A percentile compares a stretch with the other conserved stretches of the same genome.
Conservation (phyloP, 2,113 vertebrate species). For the Siniperca knerii region DNA sequence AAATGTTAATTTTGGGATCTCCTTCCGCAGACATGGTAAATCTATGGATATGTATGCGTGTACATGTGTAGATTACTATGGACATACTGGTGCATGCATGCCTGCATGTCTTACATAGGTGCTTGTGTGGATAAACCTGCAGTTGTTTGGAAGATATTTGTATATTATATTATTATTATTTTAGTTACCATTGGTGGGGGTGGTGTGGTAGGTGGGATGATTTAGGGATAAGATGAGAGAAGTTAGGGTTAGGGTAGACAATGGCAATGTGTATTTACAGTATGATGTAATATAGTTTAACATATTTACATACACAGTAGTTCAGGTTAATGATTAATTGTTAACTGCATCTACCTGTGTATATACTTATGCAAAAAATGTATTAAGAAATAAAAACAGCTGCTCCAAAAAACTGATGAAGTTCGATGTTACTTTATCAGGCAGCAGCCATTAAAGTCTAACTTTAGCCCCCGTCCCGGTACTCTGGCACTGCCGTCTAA, state of each 20-base stretch:
- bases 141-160: too few species aligned
- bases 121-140: neutral
- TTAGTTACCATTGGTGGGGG: too few species aligned
- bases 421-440: neutral
- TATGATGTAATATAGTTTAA: too few species aligned
- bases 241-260: neutral
- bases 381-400: neutral
- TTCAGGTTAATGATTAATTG: neutral
- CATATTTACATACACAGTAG: neutral
- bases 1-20: too few species aligned
- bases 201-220: neutral
- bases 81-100: too few species aligned
- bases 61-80: neutral
- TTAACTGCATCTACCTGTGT: neutral
- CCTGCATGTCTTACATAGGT: too few species aligned
- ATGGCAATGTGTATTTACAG: neutral
- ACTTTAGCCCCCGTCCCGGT: constrained; percentile 7
- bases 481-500: constrained; percentile 17
- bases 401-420: constrained; percentile 6
- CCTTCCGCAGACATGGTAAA: too few species aligned
- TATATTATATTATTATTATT: too few species aligned
- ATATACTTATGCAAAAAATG: neutral
- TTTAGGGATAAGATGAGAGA: neutral
- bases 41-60: neutral
- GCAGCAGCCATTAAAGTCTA: constrained; percentile 24